phyloP scores from a whole-genome alignment of 1,140 invertebrate species.

The Calliopsis andreniformis region DNA sequence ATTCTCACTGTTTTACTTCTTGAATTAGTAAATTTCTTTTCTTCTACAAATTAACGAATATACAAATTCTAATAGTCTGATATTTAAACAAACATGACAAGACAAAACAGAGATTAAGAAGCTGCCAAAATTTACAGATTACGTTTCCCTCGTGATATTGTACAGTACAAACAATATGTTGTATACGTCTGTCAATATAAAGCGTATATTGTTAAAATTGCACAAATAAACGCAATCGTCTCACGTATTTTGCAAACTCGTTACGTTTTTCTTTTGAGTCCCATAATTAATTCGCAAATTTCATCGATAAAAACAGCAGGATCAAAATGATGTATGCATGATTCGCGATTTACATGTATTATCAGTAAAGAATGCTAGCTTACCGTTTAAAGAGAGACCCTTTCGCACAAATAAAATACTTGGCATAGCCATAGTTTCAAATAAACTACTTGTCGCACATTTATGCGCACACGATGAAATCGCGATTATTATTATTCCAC shows the following conservation, averaged over 20 bases:
- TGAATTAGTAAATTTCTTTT: neutral
- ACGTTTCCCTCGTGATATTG: no score
- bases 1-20: neutral
- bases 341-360: constrained; percentile 22
- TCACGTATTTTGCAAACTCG: neutral
- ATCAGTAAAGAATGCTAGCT: constrained; percentile 39
- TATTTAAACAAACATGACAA: neutral
- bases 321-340: constrained; percentile 11
- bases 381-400: constrained; percentile 50
- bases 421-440: constrained; percentile 54
- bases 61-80: neutral
- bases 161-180: constrained; percentile 13
- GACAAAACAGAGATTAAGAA: neutral
- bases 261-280: neutral
- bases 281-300: constrained; percentile 3
- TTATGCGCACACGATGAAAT: constrained; percentile 22
- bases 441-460: constrained; percentile 47
- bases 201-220: neutral
- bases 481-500: constrained; percentile 32
- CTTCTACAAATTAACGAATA: neutral
- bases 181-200: neutral
- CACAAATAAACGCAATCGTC: constrained; percentile 3
- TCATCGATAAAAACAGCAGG: neutral
- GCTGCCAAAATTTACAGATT: neutral
- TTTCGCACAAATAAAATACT: constrained; percentile 41